phyloP scores from a whole-genome alignment of 2,888 invertebrate species.

The Aspidapion aeneum region DNA sequence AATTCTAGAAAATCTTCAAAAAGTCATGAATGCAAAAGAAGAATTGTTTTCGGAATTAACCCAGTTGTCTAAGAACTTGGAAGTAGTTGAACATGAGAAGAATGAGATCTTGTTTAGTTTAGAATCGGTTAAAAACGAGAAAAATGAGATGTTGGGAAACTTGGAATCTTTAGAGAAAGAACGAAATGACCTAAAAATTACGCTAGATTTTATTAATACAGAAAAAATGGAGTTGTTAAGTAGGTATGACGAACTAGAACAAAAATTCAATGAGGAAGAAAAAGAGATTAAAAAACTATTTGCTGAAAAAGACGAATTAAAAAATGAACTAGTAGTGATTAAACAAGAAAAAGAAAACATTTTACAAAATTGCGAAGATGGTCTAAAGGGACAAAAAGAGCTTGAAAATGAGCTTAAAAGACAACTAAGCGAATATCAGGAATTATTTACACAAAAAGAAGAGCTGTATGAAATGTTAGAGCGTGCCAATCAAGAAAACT shows the following conservation, averaged over 20 bases:
- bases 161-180: not conserved
- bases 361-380: not conserved
- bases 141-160: conserved; percentile 5
- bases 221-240: conserved; percentile 1
- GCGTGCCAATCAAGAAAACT: conserved; percentile 14
- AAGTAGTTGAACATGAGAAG: conserved; percentile 9
- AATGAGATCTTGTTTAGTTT: conserved; percentile 18
- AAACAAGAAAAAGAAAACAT: conserved; percentile 23
- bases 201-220: conserved; percentile 8
- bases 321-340: conserved; percentile 22
- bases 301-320: conserved; percentile 24
- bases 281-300: not conserved
- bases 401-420: not conserved
- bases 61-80: conserved; percentile 5
- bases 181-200: not conserved
- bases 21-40: conserved; percentile 21
- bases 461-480: conserved; percentile 9
- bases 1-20: conserved; percentile 22
- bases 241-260: not conserved
- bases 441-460: not conserved
- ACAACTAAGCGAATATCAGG: not conserved
- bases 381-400: not conserved
- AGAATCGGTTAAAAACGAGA: conserved; percentile 15
- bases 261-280: not conserved
- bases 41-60: conserved; percentile 11